These are phyloP conservation scores for Drosophila incognita DNA, from an alignment of 2,888 invertebrate species.

Conservation along the genomic window DNA sequence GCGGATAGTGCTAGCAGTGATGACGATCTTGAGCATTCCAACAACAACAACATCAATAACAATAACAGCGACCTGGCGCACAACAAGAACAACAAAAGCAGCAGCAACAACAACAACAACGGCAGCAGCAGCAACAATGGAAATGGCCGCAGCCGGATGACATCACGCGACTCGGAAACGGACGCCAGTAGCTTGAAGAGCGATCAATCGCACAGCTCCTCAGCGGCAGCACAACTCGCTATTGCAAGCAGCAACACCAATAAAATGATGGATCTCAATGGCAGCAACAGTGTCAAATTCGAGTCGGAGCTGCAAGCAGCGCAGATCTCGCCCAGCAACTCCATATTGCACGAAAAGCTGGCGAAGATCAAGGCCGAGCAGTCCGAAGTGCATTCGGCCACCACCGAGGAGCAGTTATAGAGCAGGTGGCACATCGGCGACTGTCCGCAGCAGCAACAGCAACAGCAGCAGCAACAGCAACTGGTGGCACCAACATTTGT, in stretches of 20 bases:
- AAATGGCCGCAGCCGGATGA: conserved; percentile 75
- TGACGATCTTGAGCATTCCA: conserved; percentile 60
- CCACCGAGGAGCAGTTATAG: conserved; percentile 84
- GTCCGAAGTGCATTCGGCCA: conserved; percentile 42
- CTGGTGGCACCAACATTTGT: conserved; percentile 52
- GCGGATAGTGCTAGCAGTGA: conserved; percentile 70
- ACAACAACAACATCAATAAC: conserved; percentile 53
- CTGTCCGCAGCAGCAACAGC: conserved; percentile 38
- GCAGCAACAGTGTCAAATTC: conserved; percentile 64
- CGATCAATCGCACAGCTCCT: conserved; percentile 61
- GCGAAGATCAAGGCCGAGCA: conserved; percentile 84
- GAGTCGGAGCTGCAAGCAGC: conserved; percentile 44
- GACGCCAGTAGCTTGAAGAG: conserved; percentile 80
- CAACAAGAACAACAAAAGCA: conserved; percentile 57
- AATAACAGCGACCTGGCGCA: conserved; percentile 57
- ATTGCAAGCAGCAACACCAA: conserved; percentile 26
- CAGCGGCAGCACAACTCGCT: conserved; percentile 30
- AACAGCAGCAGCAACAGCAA: conserved; percentile 38
- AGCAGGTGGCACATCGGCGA: conserved; percentile 73
- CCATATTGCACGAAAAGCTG: conserved; percentile 83
- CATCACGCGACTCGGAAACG: conserved; percentile 81
- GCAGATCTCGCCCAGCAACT: conserved; percentile 55
- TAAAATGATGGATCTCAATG: conserved; percentile 82
- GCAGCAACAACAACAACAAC: conserved; percentile 50
- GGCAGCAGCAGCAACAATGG: conserved; percentile 50